These are phyloP conservation scores for Erebia epiphron DNA, from an alignment of 2,888 invertebrate genomes.

Conservation along the genomic window DNA sequence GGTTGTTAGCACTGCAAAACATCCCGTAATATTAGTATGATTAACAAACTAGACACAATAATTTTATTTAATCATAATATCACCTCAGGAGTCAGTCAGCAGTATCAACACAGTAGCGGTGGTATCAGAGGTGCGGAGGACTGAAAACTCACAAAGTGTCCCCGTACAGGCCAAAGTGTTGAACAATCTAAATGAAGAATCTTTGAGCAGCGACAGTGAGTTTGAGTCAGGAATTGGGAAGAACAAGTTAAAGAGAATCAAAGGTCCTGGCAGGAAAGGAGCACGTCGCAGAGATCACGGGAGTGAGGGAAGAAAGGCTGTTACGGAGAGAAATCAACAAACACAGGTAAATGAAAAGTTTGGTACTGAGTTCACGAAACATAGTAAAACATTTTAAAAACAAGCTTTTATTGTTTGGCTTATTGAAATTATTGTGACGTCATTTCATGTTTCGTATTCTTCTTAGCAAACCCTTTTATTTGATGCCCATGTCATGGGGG, in stretches of 20 bases:
- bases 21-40: too few relatives aligned
- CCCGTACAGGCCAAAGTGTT: neutral
- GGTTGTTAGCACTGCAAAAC: too few relatives aligned
- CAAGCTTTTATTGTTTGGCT: too few relatives aligned
- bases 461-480: too few relatives aligned
- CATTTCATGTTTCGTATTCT: too few relatives aligned
- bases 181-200: neutral
- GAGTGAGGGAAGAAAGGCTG: neutral
- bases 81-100: neutral
- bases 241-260: neutral
- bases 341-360: neutral
- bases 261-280: neutral
- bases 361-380: too few relatives aligned
- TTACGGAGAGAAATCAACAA: neutral
- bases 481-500: too few relatives aligned
- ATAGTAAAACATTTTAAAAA: too few relatives aligned
- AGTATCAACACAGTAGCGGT: neutral
- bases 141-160: neutral
- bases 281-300: neutral
- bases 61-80: too few relatives aligned
- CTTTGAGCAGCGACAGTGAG: neutral
- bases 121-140: neutral
- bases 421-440: too few relatives aligned
- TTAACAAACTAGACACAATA: too few relatives aligned
- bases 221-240: neutral